phyloP scores from a whole-genome alignment of 2,797 vertebrate species.

The Pseudochirops corinnae region DNA sequence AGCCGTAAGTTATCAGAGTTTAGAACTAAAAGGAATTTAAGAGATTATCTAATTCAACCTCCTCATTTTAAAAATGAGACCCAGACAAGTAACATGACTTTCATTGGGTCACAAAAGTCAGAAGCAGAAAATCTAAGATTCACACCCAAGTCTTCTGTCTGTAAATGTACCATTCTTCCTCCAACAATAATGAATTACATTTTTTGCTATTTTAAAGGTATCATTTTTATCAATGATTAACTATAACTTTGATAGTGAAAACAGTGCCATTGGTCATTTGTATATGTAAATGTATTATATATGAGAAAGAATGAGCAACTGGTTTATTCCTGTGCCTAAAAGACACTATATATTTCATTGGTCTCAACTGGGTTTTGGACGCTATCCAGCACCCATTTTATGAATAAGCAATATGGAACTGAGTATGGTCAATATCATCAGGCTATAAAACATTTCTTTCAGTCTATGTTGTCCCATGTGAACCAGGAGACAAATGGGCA shows the following conservation, averaged over 20 bases:
- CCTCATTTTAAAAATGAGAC: background rate
- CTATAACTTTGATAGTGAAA: background rate
- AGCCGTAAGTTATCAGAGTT: background rate
- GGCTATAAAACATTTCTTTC: background rate
- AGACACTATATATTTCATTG: conserved; percentile 7
- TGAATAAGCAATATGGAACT: conserved; percentile 39
- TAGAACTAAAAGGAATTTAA: background rate
- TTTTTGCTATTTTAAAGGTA: background rate
- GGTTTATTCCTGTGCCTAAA: background rate
- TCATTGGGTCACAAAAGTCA: background rate
- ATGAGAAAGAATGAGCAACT: background rate
- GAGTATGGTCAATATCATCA: conserved; percentile 38
- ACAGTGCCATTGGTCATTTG: background rate
- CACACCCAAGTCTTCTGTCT: background rate
- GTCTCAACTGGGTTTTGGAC: background rate
- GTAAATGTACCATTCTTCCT: background rate
- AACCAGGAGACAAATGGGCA: conserved; percentile 28
- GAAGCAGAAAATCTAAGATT: background rate
- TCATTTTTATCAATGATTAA: background rate
- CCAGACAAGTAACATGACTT: background rate
- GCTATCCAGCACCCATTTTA: conserved; percentile 26
- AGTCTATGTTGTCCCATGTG: background rate
- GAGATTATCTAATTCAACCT: background rate
- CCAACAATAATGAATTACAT: background rate
- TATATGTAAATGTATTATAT: background rate